Evolutionary conservation across 2,888 invertebrate species (phyloP).

Genomic region (Coelogynopora nodosa): DNA sequence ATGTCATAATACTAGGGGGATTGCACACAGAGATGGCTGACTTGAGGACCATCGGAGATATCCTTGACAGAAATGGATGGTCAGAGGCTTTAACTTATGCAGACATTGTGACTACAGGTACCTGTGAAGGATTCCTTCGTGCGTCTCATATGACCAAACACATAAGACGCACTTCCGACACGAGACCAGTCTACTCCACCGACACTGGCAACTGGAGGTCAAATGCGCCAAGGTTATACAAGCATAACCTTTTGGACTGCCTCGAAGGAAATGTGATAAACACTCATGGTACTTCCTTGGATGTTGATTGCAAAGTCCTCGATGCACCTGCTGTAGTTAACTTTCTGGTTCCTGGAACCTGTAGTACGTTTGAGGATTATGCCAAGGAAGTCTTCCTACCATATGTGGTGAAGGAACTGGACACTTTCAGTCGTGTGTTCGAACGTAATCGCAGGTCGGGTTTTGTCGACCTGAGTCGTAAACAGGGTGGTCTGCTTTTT

Average conservation of each 20-base stretch:
- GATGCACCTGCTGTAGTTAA: slow-evolving; percentile 43
- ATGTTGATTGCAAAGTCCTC: slow-evolving; percentile 20
- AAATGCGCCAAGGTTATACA: slow-evolving; percentile 35
- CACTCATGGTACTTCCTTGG: not conserved
- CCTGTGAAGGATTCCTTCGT: slow-evolving; percentile 12
- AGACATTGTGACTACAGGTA: slow-evolving; percentile 47
- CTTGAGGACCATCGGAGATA: slow-evolving; percentile 50
- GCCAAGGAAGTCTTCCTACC: slow-evolving; percentile 36
- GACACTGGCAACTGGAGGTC: slow-evolving; percentile 39
- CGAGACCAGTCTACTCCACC: slow-evolving; percentile 47
- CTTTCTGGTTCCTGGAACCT: slow-evolving; percentile 41
- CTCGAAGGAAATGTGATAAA: slow-evolving; percentile 16
- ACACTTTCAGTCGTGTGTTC: slow-evolving; percentile 21
- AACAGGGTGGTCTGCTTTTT: too few species aligned
- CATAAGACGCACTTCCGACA: slow-evolving; percentile 35
- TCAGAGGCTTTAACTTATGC: slow-evolving; percentile 49
- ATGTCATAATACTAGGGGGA: slow-evolving; percentile 53
- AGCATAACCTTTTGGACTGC: slow-evolving; percentile 37
- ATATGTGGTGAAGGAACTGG: slow-evolving; percentile 19
- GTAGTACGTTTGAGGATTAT: slow-evolving; percentile 37
- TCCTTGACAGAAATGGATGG: slow-evolving; percentile 52
- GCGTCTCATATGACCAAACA: not conserved
- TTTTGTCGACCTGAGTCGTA: too few species aligned
- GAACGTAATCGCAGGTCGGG: too few species aligned
- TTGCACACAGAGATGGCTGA: slow-evolving; percentile 54